These are phyloP conservation scores for Halichondria panicea DNA, from an alignment of 37 sponge, comb jelly and placozoan genomes.

Conservation along the genomic window DNA sequence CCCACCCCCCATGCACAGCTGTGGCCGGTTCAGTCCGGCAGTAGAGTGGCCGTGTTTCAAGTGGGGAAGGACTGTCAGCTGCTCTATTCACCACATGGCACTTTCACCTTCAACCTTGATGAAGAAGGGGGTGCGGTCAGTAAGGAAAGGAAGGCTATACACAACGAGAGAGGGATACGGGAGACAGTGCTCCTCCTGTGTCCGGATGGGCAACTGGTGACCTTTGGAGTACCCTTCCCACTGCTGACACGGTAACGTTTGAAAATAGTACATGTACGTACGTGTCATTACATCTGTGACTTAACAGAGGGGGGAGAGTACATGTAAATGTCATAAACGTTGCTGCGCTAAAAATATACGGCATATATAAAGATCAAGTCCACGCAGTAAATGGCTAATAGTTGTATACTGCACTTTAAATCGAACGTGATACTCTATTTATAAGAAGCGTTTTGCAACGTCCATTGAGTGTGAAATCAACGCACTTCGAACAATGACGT, in stretches of 20 bases:
- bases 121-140: neutral
- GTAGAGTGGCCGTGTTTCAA: conserved; percentile 63
- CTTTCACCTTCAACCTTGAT: conserved; percentile 7
- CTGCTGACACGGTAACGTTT: conserved; percentile 26
- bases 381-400: no score
- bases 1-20: conserved; percentile 17
- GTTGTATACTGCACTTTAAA: no score
- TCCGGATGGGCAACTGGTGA: conserved; percentile 43
- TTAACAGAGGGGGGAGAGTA: no score
- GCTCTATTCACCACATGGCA: conserved; percentile 46
- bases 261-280: no score
- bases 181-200: conserved; percentile 29
- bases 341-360: no score
- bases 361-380: no score
- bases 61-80: conserved; percentile 80
- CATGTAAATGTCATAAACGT: no score
- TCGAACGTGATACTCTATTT: no score
- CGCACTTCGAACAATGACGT: no score
- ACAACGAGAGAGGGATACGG: neutral
- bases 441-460: no score
- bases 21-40: conserved; percentile 81
- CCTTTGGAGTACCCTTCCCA: conserved; percentile 51
- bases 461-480: no score
- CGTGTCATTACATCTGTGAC: no score
- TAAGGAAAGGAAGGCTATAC: neutral